Evolutionary conservation across 2,797 vertebrate genomes (phyloP), one percentile per base, ranked within the genome.

Genomic region (Poeciliopsis turneri): DNA sequence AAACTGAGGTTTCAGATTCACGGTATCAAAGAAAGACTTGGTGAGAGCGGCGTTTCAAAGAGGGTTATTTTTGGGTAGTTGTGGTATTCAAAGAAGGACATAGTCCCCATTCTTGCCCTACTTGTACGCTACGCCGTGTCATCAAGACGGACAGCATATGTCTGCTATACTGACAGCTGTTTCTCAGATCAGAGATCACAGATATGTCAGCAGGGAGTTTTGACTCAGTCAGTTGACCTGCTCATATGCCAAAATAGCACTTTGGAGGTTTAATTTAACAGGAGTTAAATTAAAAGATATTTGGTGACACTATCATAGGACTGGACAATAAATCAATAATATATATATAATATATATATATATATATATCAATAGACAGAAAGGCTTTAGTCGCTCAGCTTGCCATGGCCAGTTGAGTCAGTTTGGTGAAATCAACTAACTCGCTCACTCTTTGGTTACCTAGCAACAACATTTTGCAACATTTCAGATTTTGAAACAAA

Each of bases 121-220:
- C 51, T 41, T 41, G n/a, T 0, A 30, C 68, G 82, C 83, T 87
- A 53, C 81, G 80, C 74, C 78, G 55, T 16, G 68, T 82, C 89
- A 93, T 86, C 88, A 84, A 49, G 1, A 73, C 86, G 70, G 72
- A 53, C 78, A 77, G 78, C 92, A 94, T 83, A 77, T 93, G 92
- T 87, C 84, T 49, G 72, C 47, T 73, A 53, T 18, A 68, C 81
- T 13, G 74, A 82, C 95, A 94, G 91, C 93, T 93, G 94, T 78
- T 78, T 82, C 77, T 46, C 43, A 59, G 88, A 86, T 92, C 89
- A 90, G 84, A 82, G 90, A 91, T 93, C 74, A 84, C 25, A 47
- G 82, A 85, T 78, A 72, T 85, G 89, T 87, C 86, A 90, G 80
- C 80, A 64, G 74, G 79, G 82, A 88, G 81, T 76, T 85, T 84